Percentiles rank a stretch among this genome's conserved stretches.
These are phyloP conservation scores for Sepiola atlantica DNA, from an alignment of 2,888 invertebrate genomes.

Conservation along the genomic window DNA sequence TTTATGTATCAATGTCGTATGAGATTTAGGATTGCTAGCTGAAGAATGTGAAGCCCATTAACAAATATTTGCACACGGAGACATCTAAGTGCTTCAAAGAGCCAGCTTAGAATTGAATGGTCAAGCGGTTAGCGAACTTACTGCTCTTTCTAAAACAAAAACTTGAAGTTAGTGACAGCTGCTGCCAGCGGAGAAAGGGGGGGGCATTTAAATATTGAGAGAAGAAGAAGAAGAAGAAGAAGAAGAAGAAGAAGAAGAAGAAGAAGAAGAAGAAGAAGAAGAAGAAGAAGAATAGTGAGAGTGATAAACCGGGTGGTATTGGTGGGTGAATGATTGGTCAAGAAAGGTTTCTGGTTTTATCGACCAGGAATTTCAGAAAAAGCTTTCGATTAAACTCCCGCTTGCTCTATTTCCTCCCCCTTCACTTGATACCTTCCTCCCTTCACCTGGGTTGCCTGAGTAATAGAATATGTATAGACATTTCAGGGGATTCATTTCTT, in stretches of 20 bases:
- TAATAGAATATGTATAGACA: no score
- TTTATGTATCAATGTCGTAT: background rate
- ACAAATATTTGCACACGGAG: background rate
- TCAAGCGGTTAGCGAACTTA: background rate
- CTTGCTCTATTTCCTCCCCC: background rate
- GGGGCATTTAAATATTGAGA: background rate
- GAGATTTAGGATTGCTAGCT: background rate
- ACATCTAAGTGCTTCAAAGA: conserved; percentile 32
- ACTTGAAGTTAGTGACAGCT: background rate
- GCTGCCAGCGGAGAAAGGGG: background rate
- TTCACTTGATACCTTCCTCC: no score
- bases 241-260: no score
- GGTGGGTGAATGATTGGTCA: background rate
- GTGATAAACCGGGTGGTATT: background rate
- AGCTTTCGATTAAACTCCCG: background rate
- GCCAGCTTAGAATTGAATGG: conserved; percentile 20
- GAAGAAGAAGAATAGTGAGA: no score
- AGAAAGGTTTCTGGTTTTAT: background rate
- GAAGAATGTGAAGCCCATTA: background rate
- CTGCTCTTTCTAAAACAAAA: background rate
- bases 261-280: no score
- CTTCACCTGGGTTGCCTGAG: no score
- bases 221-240: background rate
- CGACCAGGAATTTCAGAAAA: background rate
- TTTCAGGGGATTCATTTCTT: no score